Base-by-base conservation (phyloP, 2,888 invertebrate genomes). In the Drosophila prostipennis region DNA sequence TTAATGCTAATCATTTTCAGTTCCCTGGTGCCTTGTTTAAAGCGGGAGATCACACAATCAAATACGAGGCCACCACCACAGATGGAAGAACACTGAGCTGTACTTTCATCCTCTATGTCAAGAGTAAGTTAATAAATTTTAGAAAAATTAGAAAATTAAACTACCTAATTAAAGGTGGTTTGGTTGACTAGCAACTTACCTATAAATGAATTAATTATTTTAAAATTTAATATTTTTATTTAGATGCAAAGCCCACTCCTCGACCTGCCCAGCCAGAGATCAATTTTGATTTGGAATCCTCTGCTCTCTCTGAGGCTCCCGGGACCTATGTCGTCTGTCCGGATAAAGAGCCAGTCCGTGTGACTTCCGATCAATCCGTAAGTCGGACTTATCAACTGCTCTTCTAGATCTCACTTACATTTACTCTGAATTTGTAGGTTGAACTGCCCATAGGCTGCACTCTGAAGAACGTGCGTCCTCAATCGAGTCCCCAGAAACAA, bases 21-120 rank as follows among this genome's bases (percentile, higher is more conserved):
- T 93, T 93, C 74, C 94, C 95, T n/a, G 95, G 95, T 51, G 93
- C 94, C 64, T 87, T 92, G 65, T 93, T 95, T 80, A 92, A 93
- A 8, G 89, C 92, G 23, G 95, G 95, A 6, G 89, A 93, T 40
- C 95, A 95, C 89, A 93, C 93, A 57, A 93, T 95, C 19, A 93
- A 93, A 61, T 95, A 95, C 80, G 93, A 94, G 70, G 95, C 94
- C 16, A 93, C 93, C 72, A 95, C 95, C 87, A 93, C 93, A 29
- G 93, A 94, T 77, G 94, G 94, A 51, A 93, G 94, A 83, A 93
- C 93, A 76, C 94, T 94, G 49, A 93, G 93, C 75, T 95, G 95
- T 89, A 93, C 93, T 82, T 95, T 95, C 90, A 93, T 93, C 19
- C 92, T 95, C 68, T 93, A 93, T 73, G 93, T 95, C 53, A 93